Conservation (phyloP, 2,797 vertebrate genomes). For the Mus minutoides region DNA sequence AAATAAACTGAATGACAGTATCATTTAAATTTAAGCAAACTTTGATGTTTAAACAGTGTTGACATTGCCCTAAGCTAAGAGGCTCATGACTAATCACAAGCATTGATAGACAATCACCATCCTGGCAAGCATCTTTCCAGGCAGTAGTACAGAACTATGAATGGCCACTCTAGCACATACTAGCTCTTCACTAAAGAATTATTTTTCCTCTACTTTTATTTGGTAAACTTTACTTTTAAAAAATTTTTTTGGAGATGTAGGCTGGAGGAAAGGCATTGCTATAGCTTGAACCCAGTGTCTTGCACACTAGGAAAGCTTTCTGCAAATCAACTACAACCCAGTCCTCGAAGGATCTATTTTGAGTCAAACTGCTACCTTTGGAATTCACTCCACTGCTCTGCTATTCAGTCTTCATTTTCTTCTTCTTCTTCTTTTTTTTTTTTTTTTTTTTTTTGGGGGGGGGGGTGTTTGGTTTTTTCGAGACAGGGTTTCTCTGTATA, state of each 20-base stretch:
- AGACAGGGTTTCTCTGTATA: too few relatives aligned
- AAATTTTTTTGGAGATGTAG: neutral
- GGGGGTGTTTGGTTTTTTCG: too few relatives aligned
- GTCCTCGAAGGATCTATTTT: neutral
- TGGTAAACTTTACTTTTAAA: neutral
- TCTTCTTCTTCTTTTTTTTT: too few relatives aligned
- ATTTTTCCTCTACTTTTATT: slow-evolving; percentile 12
- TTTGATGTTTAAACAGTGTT: neutral
- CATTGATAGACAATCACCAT: slow-evolving; percentile 5
- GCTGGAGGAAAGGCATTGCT: neutral
- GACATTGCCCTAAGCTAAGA: neutral
- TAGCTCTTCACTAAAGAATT: slow-evolving; percentile 47
- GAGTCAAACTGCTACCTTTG: neutral
- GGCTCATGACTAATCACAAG: neutral
- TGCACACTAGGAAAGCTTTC: neutral
- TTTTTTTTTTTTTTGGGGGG: too few relatives aligned
- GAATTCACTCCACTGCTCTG: neutral
- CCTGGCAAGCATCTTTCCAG: neutral
- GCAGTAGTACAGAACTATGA: neutral
- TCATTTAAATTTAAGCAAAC: neutral
- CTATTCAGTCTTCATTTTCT: slow-evolving; percentile 37
- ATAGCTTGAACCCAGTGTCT: neutral
- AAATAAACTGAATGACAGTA: neutral
- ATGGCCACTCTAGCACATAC: neutral
- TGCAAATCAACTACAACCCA: neutral